Percentiles rank a stretch among this genome's conserved stretches.
These are phyloP conservation scores for Phycodurus eques DNA, from an alignment of 2,113 vertebrate species.

Conservation along the genomic window DNA sequence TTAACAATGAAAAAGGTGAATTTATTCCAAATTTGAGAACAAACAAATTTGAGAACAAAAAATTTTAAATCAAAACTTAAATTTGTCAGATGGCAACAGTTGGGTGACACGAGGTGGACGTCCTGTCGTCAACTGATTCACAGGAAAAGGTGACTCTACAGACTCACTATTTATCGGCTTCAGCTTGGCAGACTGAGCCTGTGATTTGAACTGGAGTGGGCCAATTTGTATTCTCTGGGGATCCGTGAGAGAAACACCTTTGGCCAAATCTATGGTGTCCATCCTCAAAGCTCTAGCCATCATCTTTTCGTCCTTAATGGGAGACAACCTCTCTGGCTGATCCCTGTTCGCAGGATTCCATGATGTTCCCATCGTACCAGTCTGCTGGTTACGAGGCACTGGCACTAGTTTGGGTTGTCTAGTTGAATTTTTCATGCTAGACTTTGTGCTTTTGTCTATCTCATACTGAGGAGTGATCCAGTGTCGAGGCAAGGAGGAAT, in stretches of 20 bases:
- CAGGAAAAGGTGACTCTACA: conserved; percentile 22
- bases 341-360: conserved; percentile 12
- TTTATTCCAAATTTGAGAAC: not conserved
- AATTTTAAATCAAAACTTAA: not conserved
- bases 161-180: conserved; percentile 24
- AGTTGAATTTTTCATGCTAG: not conserved
- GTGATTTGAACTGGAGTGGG: not conserved
- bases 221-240: not conserved
- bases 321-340: not conserved
- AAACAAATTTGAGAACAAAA: not conserved
- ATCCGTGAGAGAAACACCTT: conserved; percentile 65
- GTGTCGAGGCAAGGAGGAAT: conserved; percentile 23
- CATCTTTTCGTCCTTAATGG: not conserved
- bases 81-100: conserved; percentile 12
- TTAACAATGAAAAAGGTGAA: not conserved
- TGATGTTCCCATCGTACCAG: not conserved
- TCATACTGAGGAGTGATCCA: conserved; percentile 56
- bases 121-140: conserved; percentile 29
- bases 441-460: conserved; percentile 31
- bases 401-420: conserved; percentile 13
- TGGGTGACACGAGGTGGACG: conserved; percentile 28
- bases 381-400: conserved; percentile 9
- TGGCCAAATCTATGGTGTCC: conserved; percentile 53
- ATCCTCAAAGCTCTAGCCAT: conserved; percentile 38
- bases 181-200: conserved; percentile 15